These are phyloP conservation scores for Eurytoma californica DNA, from an alignment of 2,888 invertebrate genomes.

Conservation along the genomic window DNA sequence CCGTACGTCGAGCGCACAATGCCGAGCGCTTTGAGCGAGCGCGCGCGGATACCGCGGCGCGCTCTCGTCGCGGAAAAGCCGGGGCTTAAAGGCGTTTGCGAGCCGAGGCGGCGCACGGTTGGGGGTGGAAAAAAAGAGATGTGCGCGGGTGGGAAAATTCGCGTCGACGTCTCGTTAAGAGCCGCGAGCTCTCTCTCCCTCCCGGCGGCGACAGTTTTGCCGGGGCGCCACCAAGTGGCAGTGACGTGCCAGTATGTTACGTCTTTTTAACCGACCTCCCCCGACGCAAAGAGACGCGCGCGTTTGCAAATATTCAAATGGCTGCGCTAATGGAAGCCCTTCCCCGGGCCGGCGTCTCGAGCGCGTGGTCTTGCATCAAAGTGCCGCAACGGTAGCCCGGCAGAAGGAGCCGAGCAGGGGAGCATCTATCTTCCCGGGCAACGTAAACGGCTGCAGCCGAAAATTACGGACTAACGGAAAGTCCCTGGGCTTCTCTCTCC, in stretches of 20 bases:
- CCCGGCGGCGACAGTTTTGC: constrained; percentile 66
- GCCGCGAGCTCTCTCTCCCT: not conserved
- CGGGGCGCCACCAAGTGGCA: constrained; percentile 64
- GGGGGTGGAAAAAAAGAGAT: too few species aligned
- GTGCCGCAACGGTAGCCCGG: constrained; percentile 61
- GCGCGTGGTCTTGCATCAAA: constrained; percentile 69
- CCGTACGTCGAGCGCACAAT: too few species aligned
- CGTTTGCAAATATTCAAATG: constrained; percentile 75
- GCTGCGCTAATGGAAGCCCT: constrained; percentile 71
- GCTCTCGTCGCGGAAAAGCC: too few species aligned
- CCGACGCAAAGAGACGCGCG: constrained; percentile 54
- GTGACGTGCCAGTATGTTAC: constrained; percentile 71
- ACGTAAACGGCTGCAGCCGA: constrained; percentile 65
- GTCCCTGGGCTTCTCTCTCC: constrained; percentile 54
- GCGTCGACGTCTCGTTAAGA: too few species aligned
- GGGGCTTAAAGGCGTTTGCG: too few species aligned
- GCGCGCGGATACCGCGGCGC: not conserved
- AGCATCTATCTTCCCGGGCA: constrained; percentile 68
- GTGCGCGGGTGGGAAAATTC: too few species aligned
- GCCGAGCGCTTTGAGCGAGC: too few species aligned
- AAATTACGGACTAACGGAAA: constrained; percentile 70
- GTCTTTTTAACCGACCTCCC: constrained; percentile 70
- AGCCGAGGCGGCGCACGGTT: too few species aligned
- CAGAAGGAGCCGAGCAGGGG: constrained; percentile 59
- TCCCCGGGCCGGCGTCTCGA: constrained; percentile 27